A percentile compares a stretch with the other conserved stretches of the same genome.
Conservation (phyloP, 2,888 invertebrate species). For the Mimas tiliae region DNA sequence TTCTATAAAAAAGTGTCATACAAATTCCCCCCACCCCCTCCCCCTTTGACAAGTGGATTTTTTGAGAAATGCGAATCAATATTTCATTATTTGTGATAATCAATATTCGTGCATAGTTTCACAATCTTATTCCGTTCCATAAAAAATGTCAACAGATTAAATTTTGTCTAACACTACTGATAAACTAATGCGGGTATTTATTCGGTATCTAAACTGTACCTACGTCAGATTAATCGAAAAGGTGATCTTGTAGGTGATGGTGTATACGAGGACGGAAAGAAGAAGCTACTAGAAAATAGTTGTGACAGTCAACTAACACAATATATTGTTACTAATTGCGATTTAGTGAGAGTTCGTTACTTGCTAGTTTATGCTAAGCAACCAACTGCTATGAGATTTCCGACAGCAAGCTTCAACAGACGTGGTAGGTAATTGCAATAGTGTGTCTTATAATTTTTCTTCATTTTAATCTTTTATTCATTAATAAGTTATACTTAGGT, state of each 20-base stretch:
- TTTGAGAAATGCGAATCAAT: too few relatives aligned
- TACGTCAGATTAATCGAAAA: not conserved
- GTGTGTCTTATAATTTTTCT: not conserved
- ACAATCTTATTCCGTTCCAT: too few relatives aligned
- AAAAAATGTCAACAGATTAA: too few relatives aligned
- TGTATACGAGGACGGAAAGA: constrained; percentile 58
- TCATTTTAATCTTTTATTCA: not conserved
- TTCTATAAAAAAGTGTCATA: too few relatives aligned
- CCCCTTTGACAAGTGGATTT: too few relatives aligned
- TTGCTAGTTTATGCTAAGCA: constrained; percentile 88
- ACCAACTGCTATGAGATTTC: constrained; percentile 70
- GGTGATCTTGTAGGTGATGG: constrained; percentile 57
- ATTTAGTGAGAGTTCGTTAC: constrained; percentile 90
- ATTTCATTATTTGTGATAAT: too few relatives aligned
- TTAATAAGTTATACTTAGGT: not conserved
- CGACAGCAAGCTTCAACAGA: constrained; percentile 59
- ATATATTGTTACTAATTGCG: constrained; percentile 90
- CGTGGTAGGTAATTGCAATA: constrained; percentile 54
- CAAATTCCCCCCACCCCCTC: too few relatives aligned
- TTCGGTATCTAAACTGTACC: too few relatives aligned
- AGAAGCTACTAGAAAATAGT: constrained; percentile 53
- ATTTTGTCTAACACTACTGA: too few relatives aligned
- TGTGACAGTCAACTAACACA: constrained; percentile 85
- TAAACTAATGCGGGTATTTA: too few relatives aligned
- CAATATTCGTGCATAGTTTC: too few relatives aligned